Conservation (phyloP, 2,797 vertebrate genomes). For the Ateles fusciceps region DNA sequence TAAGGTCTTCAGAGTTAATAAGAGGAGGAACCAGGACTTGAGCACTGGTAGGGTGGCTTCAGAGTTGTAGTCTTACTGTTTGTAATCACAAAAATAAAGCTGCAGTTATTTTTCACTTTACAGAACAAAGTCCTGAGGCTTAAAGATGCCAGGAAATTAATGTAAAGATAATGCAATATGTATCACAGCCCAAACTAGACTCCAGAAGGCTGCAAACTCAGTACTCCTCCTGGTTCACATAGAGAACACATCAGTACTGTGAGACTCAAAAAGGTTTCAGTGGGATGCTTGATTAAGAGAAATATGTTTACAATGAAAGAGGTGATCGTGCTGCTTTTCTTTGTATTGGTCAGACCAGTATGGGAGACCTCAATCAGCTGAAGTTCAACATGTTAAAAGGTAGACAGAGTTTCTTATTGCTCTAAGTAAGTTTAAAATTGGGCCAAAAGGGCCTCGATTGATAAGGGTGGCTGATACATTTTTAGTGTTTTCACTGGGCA, state of each 20-base stretch:
- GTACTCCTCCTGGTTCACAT: background rate
- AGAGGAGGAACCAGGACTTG: background rate
- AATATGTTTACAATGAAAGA: background rate
- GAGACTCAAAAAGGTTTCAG: background rate
- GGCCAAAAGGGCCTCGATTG: background rate
- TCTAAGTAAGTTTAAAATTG: background rate
- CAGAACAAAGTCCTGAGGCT: background rate
- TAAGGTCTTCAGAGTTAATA: background rate
- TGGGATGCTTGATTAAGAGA: background rate
- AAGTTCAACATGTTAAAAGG: background rate
- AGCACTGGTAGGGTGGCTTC: background rate
- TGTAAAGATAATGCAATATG: background rate
- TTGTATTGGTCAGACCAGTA: background rate
- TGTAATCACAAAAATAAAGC: background rate
- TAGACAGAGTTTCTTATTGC: background rate
- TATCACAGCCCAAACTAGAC: background rate
- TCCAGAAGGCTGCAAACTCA: background rate
- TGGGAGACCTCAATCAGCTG: background rate
- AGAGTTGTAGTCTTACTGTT: background rate
- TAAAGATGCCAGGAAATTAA: background rate
- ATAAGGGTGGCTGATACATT: background rate
- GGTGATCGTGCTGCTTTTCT: background rate
- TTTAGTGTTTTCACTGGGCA: background rate
- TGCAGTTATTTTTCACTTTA: background rate
- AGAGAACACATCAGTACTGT: rapidly evolving